Percentiles rank a stretch among this genome's conserved stretches.
Evolutionary conservation across 2,113 vertebrate genomes (phyloP).

Genomic region (Ursus arctos): DNA sequence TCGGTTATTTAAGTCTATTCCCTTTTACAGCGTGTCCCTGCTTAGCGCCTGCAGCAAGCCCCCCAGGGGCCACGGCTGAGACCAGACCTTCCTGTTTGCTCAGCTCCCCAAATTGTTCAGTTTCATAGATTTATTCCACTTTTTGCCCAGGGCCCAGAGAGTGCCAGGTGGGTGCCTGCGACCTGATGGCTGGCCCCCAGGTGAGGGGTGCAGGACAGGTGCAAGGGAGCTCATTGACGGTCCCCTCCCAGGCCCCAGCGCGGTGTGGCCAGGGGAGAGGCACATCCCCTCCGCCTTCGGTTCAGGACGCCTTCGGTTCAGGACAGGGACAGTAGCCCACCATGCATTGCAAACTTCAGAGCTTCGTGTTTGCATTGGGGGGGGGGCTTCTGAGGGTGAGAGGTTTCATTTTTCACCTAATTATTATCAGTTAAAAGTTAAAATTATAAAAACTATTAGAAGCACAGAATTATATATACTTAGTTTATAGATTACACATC

Average conservation of each 20-base stretch:
- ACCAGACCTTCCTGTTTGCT: not conserved
- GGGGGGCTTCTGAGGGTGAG: not conserved
- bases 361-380: not conserved
- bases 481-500: not conserved
- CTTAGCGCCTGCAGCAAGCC: not conserved
- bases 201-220: not conserved
- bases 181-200: not conserved
- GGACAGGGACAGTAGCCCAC: not conserved
- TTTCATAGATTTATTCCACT: not conserved
- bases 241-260: not conserved
- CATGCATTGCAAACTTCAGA: fast-evolving
- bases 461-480: not conserved
- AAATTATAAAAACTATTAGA: not conserved
- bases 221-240: too few species aligned
- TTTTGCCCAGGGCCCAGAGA: not conserved
- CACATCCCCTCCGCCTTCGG: fast-evolving
- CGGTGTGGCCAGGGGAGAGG: not conserved
- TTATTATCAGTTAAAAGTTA: not conserved
- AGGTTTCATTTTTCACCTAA: not conserved
- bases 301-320: fast-evolving
- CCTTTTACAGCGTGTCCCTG: fast-evolving
- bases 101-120: fast-evolving
- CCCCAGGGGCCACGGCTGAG: not conserved
- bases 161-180: not conserved
- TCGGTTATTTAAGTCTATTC: fast-evolving